Percentiles rank a stretch among this genome's conserved stretches.
Evolutionary conservation across 2,888 invertebrate species (phyloP).

Genomic region (Ophion costatus): DNA sequence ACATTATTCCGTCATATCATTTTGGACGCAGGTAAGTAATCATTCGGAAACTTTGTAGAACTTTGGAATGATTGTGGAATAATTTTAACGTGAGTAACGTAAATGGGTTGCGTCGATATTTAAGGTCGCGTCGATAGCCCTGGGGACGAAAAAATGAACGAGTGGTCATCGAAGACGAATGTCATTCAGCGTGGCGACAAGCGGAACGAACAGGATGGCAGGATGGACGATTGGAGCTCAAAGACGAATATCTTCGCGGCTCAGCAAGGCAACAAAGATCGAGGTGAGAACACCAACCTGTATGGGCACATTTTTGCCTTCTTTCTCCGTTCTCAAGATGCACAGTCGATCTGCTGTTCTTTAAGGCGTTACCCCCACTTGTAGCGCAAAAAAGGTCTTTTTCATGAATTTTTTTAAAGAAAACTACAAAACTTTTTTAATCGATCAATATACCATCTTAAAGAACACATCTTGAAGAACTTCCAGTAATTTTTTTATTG

Average conservation of each 20-base stretch:
- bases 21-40: conserved; percentile 33
- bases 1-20: neutral
- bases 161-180: conserved; percentile 66
- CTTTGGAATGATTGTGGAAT: neutral
- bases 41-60: neutral
- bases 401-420: too few species aligned
- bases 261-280: conserved; percentile 54
- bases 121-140: conserved; percentile 47
- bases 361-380: too few species aligned
- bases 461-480: too few species aligned
- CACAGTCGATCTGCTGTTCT: too few species aligned
- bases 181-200: conserved; percentile 66
- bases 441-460: too few species aligned
- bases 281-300: conserved; percentile 62
- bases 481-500: too few species aligned
- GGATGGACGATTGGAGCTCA: conserved; percentile 71
- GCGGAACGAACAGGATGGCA: conserved; percentile 68
- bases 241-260: conserved; percentile 69
- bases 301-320: too few species aligned
- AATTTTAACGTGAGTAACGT: neutral
- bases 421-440: too few species aligned
- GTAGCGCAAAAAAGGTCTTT: too few species aligned
- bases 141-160: conserved; percentile 64
- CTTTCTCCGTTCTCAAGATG: too few species aligned
- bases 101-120: conserved; percentile 35